Conservation (phyloP, 2,113 vertebrate species). For the Sander vitreus region DNA sequence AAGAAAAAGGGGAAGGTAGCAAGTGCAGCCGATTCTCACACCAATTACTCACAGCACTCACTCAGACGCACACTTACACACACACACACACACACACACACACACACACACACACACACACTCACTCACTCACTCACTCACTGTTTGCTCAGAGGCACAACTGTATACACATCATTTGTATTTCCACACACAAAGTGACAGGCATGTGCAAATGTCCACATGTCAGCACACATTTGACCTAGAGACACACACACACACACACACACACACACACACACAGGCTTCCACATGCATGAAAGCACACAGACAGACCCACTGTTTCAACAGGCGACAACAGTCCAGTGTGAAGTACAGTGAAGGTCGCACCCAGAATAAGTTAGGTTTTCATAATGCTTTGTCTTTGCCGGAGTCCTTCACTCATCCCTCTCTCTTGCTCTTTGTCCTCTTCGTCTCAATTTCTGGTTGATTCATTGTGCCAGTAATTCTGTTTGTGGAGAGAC, state of each 20-base stretch:
- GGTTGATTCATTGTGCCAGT: constrained; percentile 1
- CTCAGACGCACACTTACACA: not conserved
- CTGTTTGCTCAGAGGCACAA: not conserved
- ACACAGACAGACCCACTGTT: not conserved
- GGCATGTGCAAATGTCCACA: not conserved
- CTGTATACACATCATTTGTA: not conserved
- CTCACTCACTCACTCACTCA: not conserved
- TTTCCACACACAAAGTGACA: not conserved
- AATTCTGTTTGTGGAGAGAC: constrained; percentile 27
- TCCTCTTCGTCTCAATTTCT: constrained; percentile 1
- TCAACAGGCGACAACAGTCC: not conserved
- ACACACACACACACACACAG: too few relatives aligned
- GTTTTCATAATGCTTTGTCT: constrained; percentile 8
- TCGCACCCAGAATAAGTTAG: constrained; percentile 8
- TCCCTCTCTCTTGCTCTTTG: not conserved
- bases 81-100: not conserved
- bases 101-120: not conserved
- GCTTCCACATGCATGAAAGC: not conserved
- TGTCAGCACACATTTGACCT: not conserved
- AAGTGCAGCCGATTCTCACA: not conserved
- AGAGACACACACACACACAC: not conserved
- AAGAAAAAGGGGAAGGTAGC: not conserved
- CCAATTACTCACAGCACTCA: too few relatives aligned
- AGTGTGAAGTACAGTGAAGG: constrained; percentile 7
- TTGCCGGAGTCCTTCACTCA: not conserved